A percentile compares a stretch with the other conserved stretches of the same genome.
These are phyloP conservation scores for Columba guinea DNA, from an alignment of 2,797 vertebrate genomes.

Conservation along the genomic window DNA sequence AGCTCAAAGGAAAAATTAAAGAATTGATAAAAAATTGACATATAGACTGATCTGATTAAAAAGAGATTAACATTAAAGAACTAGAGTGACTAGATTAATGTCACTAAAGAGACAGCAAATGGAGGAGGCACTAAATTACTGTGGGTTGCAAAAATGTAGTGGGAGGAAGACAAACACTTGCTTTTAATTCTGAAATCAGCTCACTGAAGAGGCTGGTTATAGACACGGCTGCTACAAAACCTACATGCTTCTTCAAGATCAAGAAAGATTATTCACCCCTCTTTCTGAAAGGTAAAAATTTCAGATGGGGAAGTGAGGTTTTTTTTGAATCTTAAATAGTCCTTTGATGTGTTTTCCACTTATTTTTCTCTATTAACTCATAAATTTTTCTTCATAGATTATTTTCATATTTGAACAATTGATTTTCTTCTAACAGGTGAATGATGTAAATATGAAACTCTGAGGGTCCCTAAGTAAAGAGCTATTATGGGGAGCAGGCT, in stretches of 20 bases:
- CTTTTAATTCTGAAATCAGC: slow-evolving; percentile 28
- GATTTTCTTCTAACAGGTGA: not conserved
- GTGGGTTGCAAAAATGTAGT: not conserved
- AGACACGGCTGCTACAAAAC: not conserved
- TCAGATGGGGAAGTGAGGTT: rapidly evolving
- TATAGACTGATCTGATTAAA: not conserved
- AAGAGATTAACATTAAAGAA: slow-evolving; percentile 3
- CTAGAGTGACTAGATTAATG: not conserved
- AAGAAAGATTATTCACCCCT: not conserved
- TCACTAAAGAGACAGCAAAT: not conserved
- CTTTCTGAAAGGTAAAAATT: not conserved
- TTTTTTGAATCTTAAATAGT: not conserved
- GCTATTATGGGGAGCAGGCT: not conserved
- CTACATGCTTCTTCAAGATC: not conserved
- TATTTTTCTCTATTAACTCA: not conserved
- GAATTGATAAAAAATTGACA: slow-evolving; percentile 24
- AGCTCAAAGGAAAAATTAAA: slow-evolving; percentile 5
- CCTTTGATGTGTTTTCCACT: not conserved
- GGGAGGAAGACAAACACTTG: slow-evolving; percentile 3
- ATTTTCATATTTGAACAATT: not conserved
- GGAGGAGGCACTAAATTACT: not conserved
- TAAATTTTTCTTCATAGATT: not conserved
- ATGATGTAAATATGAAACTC: not conserved
- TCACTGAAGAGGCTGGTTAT: not conserved
- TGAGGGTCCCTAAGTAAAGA: not conserved